Percentiles rank a stretch among this genome's conserved stretches.
Conservation (phyloP, 2,797 vertebrate genomes). For the Myotis pilosus region DNA sequence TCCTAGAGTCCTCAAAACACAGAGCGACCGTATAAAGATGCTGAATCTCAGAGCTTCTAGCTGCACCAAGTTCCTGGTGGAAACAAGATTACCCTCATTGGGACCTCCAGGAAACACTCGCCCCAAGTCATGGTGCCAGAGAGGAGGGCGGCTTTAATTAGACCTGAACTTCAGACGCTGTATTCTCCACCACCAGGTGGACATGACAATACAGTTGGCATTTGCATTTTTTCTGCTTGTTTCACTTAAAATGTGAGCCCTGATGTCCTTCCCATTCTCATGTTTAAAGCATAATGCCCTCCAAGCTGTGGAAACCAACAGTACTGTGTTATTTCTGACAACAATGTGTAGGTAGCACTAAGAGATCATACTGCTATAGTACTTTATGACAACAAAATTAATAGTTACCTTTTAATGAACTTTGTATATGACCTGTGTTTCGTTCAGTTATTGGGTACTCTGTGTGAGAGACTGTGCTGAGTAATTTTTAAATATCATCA, state of each 20-base stretch:
- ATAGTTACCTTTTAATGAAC: neutral
- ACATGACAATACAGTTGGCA: neutral
- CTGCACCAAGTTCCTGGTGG: neutral
- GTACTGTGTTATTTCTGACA: constrained; percentile 34
- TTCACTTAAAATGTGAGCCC: constrained; percentile 34
- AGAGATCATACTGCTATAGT: neutral
- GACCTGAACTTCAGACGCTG: neutral
- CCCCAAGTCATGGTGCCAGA: neutral
- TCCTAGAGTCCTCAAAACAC: constrained; percentile 8
- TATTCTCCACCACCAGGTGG: neutral
- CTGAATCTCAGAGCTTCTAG: neutral
- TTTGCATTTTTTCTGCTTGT: constrained; percentile 38
- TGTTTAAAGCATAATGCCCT: constrained; percentile 15
- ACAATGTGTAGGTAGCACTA: neutral
- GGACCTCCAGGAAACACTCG: neutral
- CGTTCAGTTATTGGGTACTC: neutral
- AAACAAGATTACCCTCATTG: neutral
- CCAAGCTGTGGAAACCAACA: constrained; percentile 11
- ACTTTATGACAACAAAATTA: constrained; percentile 19
- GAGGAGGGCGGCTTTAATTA: neutral
- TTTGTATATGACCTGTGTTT: neutral
- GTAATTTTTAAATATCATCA: constrained; percentile 9
- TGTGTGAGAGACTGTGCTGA: neutral
- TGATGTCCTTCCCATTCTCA: neutral
- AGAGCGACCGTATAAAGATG: neutral